Percentiles rank a stretch among this genome's conserved stretches.
phyloP scores from a whole-genome alignment of 2,797 vertebrate species.

The Propithecus deckenii region DNA sequence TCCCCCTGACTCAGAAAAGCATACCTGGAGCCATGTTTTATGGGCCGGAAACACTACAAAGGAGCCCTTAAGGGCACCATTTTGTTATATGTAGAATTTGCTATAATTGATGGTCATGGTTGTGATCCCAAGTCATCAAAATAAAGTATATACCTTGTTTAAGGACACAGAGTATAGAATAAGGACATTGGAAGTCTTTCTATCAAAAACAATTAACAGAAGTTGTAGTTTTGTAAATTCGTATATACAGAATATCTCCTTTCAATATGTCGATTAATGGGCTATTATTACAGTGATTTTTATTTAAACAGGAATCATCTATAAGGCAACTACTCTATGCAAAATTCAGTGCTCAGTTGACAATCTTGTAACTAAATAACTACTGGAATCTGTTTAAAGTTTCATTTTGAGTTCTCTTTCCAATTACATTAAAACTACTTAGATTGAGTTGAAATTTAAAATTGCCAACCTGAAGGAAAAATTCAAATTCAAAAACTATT shows the following conservation, averaged over 20 bases:
- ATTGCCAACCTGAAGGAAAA: constrained; percentile 66
- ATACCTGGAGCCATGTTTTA: background rate
- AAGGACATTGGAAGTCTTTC: background rate
- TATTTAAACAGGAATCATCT: constrained; percentile 66
- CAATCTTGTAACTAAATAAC: constrained; percentile 60
- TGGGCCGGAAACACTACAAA: background rate
- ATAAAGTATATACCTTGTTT: constrained; percentile 7
- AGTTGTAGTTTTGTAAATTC: constrained; percentile 43
- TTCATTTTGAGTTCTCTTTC: constrained; percentile 72
- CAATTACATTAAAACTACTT: constrained; percentile 71
- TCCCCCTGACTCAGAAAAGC: background rate
- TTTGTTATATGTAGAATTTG: background rate
- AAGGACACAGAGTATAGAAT: background rate
- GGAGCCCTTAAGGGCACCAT: background rate
- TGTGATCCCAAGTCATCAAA: background rate
- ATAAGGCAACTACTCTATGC: constrained; percentile 45
- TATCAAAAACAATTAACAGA: constrained; percentile 2
- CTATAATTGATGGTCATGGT: background rate
- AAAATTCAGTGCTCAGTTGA: constrained; percentile 62
- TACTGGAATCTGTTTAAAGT: constrained; percentile 69
- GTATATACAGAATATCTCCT: constrained; percentile 11
- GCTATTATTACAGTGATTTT: constrained; percentile 55
- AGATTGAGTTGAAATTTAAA: constrained; percentile 72
- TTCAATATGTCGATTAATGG: constrained; percentile 40
- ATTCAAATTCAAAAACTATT: constrained; percentile 73